Evolutionary conservation across 2,888 invertebrate species (phyloP).

Genomic region (Limnephilus lunatus): DNA sequence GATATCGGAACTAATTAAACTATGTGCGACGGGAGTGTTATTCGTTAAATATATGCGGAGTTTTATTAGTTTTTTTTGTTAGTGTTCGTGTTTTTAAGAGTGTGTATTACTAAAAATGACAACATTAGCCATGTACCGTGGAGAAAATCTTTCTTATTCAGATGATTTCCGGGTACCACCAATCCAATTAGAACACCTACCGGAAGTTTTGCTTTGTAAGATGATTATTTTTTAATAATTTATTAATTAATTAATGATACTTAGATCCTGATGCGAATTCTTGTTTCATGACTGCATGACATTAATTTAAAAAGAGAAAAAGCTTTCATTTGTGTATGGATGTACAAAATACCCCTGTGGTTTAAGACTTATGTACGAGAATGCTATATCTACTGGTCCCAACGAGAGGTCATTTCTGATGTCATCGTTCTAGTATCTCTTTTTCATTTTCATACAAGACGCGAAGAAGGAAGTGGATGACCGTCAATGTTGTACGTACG

Average conservation of each 20-base stretch:
- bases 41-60: neutral
- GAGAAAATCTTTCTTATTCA: slow-evolving; percentile 69
- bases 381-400: too few relatives aligned
- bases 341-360: neutral
- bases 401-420: too few relatives aligned
- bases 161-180: slow-evolving; percentile 84
- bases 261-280: neutral
- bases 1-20: neutral
- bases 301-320: too few relatives aligned
- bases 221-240: neutral
- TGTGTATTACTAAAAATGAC: slow-evolving; percentile 54
- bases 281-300: neutral
- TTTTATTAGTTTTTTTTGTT: neutral
- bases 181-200: slow-evolving; percentile 84
- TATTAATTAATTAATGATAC: too few relatives aligned
- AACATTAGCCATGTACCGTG: slow-evolving; percentile 61
- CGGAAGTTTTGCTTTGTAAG: slow-evolving; percentile 85
- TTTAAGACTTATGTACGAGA: neutral
- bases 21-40: neutral
- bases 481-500: too few relatives aligned
- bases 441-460: too few relatives aligned
- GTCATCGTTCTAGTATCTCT: too few relatives aligned
- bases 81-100: neutral
- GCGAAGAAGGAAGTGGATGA: too few relatives aligned
- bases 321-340: neutral